Evolutionary conservation across 1,140 invertebrate species (phyloP).

Genomic region (Mylabris phalerata): DNA sequence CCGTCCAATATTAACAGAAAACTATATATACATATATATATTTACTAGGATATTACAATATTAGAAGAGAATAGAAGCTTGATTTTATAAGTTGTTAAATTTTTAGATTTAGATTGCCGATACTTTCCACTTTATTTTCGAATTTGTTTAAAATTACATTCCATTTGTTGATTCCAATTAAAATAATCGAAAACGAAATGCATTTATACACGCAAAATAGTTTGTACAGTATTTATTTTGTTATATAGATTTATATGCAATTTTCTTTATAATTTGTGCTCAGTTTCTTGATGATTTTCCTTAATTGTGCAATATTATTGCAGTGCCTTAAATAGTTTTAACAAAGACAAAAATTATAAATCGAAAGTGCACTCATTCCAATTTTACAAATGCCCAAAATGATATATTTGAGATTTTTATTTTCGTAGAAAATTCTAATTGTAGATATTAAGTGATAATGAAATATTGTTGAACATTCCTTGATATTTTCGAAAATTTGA

Average conservation of each 20-base stretch:
- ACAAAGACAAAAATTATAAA: not conserved
- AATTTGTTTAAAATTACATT: slow-evolving; percentile 16
- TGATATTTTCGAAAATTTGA: not conserved
- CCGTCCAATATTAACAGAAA: slow-evolving; percentile 10
- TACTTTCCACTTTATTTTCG: not conserved
- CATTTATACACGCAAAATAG: too few species aligned
- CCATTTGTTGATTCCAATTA: slow-evolving; percentile 8
- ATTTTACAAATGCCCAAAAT: not conserved
- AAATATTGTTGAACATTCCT: slow-evolving; percentile 8
- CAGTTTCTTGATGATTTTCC: not conserved
- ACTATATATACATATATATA: slow-evolving; percentile 14
- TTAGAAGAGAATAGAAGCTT: slow-evolving; percentile 13
- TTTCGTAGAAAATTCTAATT: not conserved
- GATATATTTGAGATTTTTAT: slow-evolving; percentile 6
- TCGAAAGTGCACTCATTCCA: not conserved
- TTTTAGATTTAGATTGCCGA: slow-evolving; percentile 3
- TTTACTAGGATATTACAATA: slow-evolving; percentile 13
- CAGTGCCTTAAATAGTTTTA: slow-evolving; percentile 16
- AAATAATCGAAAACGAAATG: slow-evolving; percentile 13
- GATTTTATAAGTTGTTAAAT: slow-evolving; percentile 14
- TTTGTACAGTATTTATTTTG: slow-evolving; percentile 22
- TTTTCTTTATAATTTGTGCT: slow-evolving; percentile 3
- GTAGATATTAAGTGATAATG: slow-evolving; percentile 5
- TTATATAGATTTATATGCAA: too few species aligned
- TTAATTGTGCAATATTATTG: slow-evolving; percentile 17